A percentile compares a stretch with the other conserved stretches of the same genome.
Conservation (phyloP, 2,888 invertebrate genomes). For the Ophion ventricosus region DNA sequence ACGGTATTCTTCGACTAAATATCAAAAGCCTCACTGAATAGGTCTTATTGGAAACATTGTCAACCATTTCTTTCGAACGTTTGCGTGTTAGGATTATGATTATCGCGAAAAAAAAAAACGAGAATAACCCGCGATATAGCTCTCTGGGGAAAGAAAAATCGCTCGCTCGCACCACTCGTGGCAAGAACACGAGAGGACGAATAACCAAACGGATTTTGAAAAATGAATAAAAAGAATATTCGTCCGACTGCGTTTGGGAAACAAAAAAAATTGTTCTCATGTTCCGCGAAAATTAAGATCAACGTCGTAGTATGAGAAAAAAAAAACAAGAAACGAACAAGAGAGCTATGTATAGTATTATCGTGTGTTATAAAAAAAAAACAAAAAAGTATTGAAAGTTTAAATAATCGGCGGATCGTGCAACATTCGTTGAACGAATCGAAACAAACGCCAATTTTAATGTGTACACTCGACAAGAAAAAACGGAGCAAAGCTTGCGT, state of each 20-base stretch:
- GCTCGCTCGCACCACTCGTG: conserved; percentile 6
- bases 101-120: conserved; percentile 43
- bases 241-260: neutral
- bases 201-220: neutral
- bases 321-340: neutral
- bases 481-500: conserved; percentile 49
- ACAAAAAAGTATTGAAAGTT: conserved; percentile 28
- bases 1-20: conserved; percentile 64
- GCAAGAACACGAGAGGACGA: conserved; percentile 16
- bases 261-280: neutral
- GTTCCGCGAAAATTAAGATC: neutral
- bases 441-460: conserved; percentile 40
- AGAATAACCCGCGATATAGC: conserved; percentile 37
- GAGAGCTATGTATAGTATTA: conserved; percentile 50
- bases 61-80: conserved; percentile 77
- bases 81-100: conserved; percentile 74
- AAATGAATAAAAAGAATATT: neutral
- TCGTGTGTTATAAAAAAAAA: conserved; percentile 43
- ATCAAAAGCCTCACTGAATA: conserved; percentile 63
- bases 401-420: conserved; percentile 49
- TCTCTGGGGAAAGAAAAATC: conserved; percentile 42
- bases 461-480: conserved; percentile 37
- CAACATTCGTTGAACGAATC: conserved; percentile 58
- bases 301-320: neutral
- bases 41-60: conserved; percentile 72